phyloP scores from a whole-genome alignment of 1,140 invertebrate species.

The Heliconius hewitsoni region DNA sequence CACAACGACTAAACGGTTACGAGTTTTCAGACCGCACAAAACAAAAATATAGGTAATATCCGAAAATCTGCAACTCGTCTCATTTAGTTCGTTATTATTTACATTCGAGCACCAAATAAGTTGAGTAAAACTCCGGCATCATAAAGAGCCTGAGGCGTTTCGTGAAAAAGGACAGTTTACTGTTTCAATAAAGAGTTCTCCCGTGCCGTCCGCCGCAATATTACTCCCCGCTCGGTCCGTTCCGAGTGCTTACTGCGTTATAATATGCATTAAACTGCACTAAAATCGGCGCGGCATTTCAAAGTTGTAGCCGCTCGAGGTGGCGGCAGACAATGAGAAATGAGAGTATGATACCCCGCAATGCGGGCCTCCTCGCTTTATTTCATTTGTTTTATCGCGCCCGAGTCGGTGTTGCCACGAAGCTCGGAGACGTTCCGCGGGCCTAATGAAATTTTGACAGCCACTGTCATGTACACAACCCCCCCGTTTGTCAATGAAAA shows the following conservation, averaged over 20 bases:
- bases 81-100: constrained; percentile 67
- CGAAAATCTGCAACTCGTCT: constrained; percentile 42
- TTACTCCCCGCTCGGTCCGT: constrained; percentile 65
- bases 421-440: constrained; percentile 54
- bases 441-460: constrained; percentile 75
- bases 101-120: constrained; percentile 67
- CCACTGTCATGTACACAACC: constrained; percentile 67
- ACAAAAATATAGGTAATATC: constrained; percentile 46
- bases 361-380: constrained; percentile 63
- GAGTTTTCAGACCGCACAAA: constrained; percentile 53
- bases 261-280: constrained; percentile 79
- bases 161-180: constrained; percentile 78
- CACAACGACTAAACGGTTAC: constrained; percentile 44
- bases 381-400: constrained; percentile 75
- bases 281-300: constrained; percentile 57
- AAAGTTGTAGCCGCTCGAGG: constrained; percentile 69
- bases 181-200: constrained; percentile 76
- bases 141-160: constrained; percentile 69
- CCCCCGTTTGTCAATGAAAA: constrained; percentile 68
- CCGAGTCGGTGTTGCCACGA: constrained; percentile 70
- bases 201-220: constrained; percentile 62
- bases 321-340: constrained; percentile 75
- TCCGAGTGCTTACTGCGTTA: constrained; percentile 73
- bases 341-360: constrained; percentile 74
- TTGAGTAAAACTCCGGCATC: constrained; percentile 63